Evolutionary conservation across 1,140 invertebrate species (phyloP).

Genomic region (Euura lappo): DNA sequence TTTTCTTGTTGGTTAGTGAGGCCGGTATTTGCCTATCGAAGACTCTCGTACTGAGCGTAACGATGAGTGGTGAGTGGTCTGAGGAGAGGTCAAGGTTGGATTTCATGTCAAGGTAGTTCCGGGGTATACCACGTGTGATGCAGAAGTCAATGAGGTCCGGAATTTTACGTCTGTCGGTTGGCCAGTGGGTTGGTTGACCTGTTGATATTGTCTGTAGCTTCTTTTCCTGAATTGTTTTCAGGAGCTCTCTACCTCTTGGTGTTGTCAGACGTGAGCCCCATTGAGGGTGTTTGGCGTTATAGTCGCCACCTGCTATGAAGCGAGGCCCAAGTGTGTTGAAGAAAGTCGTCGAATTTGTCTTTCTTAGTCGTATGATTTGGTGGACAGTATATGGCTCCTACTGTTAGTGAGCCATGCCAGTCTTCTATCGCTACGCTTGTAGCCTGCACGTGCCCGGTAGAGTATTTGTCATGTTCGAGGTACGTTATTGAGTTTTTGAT

Average conservation of each 20-base stretch:
- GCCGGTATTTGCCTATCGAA: constrained; percentile 7
- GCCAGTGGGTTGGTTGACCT: constrained; percentile 53
- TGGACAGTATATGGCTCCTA: constrained; percentile 33
- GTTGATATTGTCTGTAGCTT: constrained; percentile 35
- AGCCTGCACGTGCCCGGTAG: constrained; percentile 23
- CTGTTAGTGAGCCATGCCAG: background rate
- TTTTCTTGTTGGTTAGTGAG: constrained; percentile 18
- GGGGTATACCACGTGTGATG: too few relatives aligned
- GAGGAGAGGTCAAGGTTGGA: constrained; percentile 27
- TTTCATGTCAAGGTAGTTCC: background rate
- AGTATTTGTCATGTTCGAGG: constrained; percentile 23
- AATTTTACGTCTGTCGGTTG: constrained; percentile 40
- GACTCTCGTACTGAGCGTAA: constrained; percentile 33
- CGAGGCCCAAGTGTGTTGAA: constrained; percentile 26
- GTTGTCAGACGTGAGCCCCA: constrained; percentile 50
- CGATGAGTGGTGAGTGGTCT: constrained; percentile 36
- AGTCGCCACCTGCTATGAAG: constrained; percentile 38
- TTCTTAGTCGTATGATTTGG: constrained; percentile 28
- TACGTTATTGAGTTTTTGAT: constrained; percentile 29
- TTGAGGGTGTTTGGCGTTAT: constrained; percentile 40
- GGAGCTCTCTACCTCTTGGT: constrained; percentile 40
- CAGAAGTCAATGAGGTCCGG: constrained; percentile 15
- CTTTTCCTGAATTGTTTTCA: constrained; percentile 31
- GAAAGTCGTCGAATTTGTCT: constrained; percentile 27
- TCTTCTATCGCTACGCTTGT: constrained; percentile 27